Base-by-base conservation (phyloP, 2,113 vertebrate genomes). In the Polypterus bichir region DNA sequence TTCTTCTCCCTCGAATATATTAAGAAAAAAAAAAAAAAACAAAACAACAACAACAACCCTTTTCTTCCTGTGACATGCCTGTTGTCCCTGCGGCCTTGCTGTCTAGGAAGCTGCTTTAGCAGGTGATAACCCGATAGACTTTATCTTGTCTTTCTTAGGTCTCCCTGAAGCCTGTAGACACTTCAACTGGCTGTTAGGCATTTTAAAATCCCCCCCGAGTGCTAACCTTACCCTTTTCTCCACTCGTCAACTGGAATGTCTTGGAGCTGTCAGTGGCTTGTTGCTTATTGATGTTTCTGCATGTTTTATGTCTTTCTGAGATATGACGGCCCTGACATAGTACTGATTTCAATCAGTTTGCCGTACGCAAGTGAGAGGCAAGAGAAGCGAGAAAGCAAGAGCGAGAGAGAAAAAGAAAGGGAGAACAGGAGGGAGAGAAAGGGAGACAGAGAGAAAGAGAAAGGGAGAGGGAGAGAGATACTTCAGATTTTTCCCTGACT, bases 221-320 rank as follows among this genome's bases (percentile, higher is more conserved):
- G 91, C 81, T 94, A 86, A 93, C 92, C 91, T 93, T 93, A 89
- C 88, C 85, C 80, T 83, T 88, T 86, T 89, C 91, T 88, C 83
- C 82, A 88, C 89, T 88, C 86, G 83, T 89, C 87, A 84, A 77
- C 86, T 83, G 80, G 77, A 79, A 83, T 83, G 89, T 86, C 87
- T 86, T 85, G 73, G 84, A 94, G 91, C 93, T 96, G 93, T 94
- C 92, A 96, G 88, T 80, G 84, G 91, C 91, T 91, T 93, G 92
- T 94, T 97, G 92, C 91, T 94, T 96, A 97, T 97, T 97, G 91
- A 98, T 97, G 92, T 93, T 91, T 89, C 88, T 86, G 86, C 89
- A 91, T 97, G 92, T 96, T 97, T 97, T 94, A 97, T 94, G 92
- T 93, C 91, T 90, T 79, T 83, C 86, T 82, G 88, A 90, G 91